Base-by-base conservation (phyloP, 1,140 invertebrate genomes). In the Catajapyx aquilonaris region DNA sequence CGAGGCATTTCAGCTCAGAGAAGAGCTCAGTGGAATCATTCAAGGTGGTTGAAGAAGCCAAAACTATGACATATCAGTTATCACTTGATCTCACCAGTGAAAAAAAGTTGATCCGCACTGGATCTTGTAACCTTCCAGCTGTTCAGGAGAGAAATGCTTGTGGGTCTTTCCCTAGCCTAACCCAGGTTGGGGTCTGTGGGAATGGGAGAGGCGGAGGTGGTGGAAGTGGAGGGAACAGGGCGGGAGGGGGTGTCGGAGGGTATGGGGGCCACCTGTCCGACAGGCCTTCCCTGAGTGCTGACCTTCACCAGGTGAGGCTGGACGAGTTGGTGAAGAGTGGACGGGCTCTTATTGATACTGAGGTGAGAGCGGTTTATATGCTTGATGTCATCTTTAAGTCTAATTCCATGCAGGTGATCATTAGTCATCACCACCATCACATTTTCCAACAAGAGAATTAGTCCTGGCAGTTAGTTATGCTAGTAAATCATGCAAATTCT, bases 1-100 rank as follows among this genome's bases (percentile, higher is more conserved):
- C 73, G 9, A 59, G 73, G 35, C 74, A 77, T 56, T 69, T 77
- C 30, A 77, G 74, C 13, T 7, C 23, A 13, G 23, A 28, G 23
- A 28, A 28, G 13, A 7, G 7, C 13, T n/a, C n/a, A n/a, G n/a
- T n/a, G n/a, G n/a, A n/a, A n/a, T n/a, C n/a, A n/a, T n/a, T n/a
- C n/a, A n/a, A n/a, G n/a, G n/a, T n/a, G n/a, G 7, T 9, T 13
- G 23, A 28, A 9, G 23, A 28, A 9, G 23, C 23, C 7, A 28
- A 28, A 13, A 13, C 13, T 7, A 28, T 28, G 23, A 28, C 23
- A 28, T 28, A 28, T 28, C 23, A 28, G 23, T 28, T 28, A 13
- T 28, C 23, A 9, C 13, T 28, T 9, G 23, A 28, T 7, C 23
- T 28, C 7, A 7, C 23, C 7, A 28, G 23, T 28, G 23, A 28